phyloP scores from a whole-genome alignment of 2,797 vertebrate genomes.

The Centroberyx gerrardi region DNA sequence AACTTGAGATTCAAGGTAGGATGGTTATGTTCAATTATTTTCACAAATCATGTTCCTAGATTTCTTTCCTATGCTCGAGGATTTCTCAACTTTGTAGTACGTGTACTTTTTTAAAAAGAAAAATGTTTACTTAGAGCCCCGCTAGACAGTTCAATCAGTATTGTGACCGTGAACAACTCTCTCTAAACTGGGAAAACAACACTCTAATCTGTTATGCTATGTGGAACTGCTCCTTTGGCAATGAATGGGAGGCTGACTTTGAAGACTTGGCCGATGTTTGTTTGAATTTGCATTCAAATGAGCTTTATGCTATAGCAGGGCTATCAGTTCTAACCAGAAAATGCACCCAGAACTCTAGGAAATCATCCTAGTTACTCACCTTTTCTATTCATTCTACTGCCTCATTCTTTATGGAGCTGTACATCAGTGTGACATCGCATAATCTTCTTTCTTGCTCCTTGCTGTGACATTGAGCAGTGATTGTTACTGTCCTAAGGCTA shows the following conservation, averaged over 20 bases:
- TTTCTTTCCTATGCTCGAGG: not conserved
- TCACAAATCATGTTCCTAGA: not conserved
- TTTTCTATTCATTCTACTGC: conserved; percentile 19
- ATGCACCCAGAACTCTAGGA: conserved; percentile 24
- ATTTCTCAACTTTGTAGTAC: no score
- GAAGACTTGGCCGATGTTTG: conserved; percentile 52
- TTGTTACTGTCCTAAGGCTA: not conserved
- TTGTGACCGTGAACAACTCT: conserved; percentile 27
- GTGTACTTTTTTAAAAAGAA: no score
- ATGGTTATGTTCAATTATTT: not conserved
- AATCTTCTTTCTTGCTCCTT: not conserved
- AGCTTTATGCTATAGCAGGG: conserved; percentile 38
- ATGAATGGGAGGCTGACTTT: conserved; percentile 40
- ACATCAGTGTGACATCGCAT: conserved; percentile 21
- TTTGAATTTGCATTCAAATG: conserved; percentile 60
- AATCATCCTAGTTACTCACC: conserved; percentile 24
- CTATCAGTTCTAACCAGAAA: conserved; percentile 39
- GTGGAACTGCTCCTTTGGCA: conserved; percentile 38
- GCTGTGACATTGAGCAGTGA: conserved; percentile 24
- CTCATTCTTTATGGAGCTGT: conserved; percentile 14
- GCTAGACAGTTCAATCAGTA: conserved; percentile 16
- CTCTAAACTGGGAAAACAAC: conserved; percentile 28
- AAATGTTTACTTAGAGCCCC: conserved; percentile 25
- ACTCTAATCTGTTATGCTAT: conserved; percentile 35
- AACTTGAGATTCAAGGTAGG: not conserved